phyloP scores from a whole-genome alignment of 2,888 invertebrate genomes.

The Oscheius sp. region DNA sequence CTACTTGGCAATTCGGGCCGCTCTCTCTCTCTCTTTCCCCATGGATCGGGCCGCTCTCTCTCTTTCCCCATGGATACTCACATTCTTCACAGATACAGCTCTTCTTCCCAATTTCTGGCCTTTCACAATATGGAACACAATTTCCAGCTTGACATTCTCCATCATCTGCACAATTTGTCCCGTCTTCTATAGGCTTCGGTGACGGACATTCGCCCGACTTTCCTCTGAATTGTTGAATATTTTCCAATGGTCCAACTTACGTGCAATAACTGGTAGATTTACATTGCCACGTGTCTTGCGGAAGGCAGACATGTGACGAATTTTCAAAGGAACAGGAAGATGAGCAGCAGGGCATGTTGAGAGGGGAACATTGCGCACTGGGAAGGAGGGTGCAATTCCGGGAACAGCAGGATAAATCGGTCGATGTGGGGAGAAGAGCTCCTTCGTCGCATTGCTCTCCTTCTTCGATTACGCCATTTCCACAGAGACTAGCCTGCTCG shows the following conservation, averaged over 20 bases:
- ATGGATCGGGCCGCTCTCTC: too few relatives aligned
- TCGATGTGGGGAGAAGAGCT: conserved; percentile 79
- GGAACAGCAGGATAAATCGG: conserved; percentile 41
- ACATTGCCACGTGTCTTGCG: conserved; percentile 90
- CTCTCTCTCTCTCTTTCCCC: too few relatives aligned
- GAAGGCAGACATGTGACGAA: conserved; percentile 81
- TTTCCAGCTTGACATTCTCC: conserved; percentile 90
- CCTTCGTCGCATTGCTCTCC: conserved; percentile 97
- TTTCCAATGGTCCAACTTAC: conserved; percentile 49
- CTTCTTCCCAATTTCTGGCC: conserved; percentile 82
- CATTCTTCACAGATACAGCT: conserved; percentile 93
- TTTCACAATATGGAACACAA: conserved; percentile 94
- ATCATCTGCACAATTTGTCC: conserved; percentile 86
- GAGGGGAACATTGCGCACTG: conserved; percentile 81
- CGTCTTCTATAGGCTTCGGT: conserved; percentile 87
- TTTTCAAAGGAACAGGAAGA: conserved; percentile 89
- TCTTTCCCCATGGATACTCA: too few relatives aligned
- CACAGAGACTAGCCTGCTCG: conserved; percentile 91
- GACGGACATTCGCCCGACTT: conserved; percentile 84
- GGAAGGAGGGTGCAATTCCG: conserved; percentile 40
- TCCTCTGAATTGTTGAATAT: conserved; percentile 79
- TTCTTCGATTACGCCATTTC: conserved; percentile 92
- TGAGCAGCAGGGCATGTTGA: conserved; percentile 91
- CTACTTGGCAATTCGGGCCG: too few relatives aligned
- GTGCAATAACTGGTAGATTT: conserved; percentile 83